Evolutionary conservation across 2,113 vertebrate species (phyloP).

Genomic region (Carollia perspicillata): DNA sequence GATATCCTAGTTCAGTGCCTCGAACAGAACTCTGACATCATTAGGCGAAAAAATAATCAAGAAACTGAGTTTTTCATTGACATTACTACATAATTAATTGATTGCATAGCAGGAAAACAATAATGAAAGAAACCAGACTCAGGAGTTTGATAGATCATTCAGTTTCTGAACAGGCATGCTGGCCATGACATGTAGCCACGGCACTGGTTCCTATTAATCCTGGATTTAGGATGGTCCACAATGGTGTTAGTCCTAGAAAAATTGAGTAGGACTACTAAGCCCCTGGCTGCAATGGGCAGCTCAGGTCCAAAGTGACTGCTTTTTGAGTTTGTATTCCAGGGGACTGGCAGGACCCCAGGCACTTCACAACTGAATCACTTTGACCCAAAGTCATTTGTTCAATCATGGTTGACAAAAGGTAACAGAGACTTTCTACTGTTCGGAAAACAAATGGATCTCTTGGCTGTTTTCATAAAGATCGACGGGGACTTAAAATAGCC

Average conservation of each 20-base stretch:
- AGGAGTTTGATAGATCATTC: background rate
- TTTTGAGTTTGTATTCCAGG: conserved; percentile 73
- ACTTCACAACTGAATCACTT: conserved; percentile 79
- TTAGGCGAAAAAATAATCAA: background rate
- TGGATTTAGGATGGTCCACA: conserved; percentile 26
- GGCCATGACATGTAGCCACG: background rate
- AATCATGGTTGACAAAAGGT: conserved; percentile 82
- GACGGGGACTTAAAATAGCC: conserved; percentile 84
- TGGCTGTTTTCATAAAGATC: conserved; percentile 83
- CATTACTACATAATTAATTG: background rate
- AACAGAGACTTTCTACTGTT: conserved; percentile 80
- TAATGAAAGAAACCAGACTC: background rate
- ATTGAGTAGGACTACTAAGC: conserved; percentile 69
- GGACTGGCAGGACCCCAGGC: conserved; percentile 71
- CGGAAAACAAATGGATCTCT: conserved; percentile 85
- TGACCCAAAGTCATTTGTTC: conserved; percentile 83
- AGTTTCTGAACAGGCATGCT: conserved; percentile 35
- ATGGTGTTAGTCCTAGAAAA: conserved; percentile 52
- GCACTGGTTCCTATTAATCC: conserved; percentile 54
- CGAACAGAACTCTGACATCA: background rate
- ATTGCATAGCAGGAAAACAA: background rate
- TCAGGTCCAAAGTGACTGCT: conserved; percentile 72
- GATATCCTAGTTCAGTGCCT: background rate
- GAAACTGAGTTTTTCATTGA: background rate
- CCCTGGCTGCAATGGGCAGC: conserved; percentile 69